phyloP scores from a whole-genome alignment of 2,113 vertebrate genomes.

The Mobula hypostoma region DNA sequence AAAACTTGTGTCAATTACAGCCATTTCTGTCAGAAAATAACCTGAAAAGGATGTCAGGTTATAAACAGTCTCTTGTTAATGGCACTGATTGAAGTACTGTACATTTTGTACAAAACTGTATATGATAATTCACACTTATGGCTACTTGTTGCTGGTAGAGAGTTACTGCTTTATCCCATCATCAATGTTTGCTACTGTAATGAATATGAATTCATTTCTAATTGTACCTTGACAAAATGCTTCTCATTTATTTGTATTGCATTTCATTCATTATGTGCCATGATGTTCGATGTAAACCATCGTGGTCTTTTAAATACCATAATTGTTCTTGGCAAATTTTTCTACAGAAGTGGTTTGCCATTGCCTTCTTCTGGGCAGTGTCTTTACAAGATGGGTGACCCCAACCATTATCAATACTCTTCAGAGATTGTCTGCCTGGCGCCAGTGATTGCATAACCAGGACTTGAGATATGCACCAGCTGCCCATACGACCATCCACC shows the following conservation, averaged over 20 bases:
- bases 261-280: background rate
- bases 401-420: too few species aligned
- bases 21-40: background rate
- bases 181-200: background rate
- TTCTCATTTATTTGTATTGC: background rate
- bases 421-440: too few species aligned
- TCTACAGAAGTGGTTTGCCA: too few species aligned
- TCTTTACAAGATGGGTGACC: too few species aligned
- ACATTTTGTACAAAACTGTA: background rate
- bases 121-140: background rate
- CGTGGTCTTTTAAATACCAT: too few species aligned
- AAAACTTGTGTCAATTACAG: background rate
- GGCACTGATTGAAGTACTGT: background rate
- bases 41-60: background rate
- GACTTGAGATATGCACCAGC: too few species aligned
- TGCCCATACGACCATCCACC: too few species aligned
- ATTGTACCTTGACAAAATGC: background rate
- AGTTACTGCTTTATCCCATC: background rate
- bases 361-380: too few species aligned
- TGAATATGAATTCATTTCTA: background rate
- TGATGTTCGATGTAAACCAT: too few species aligned
- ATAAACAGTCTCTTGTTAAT: background rate
- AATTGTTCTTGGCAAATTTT: too few species aligned
- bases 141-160: background rate
- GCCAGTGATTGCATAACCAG: too few species aligned